Percentiles rank a stretch among this genome's conserved stretches.
Conservation (phyloP, 1,140 invertebrate genomes). For the Colletes latitarsis region DNA sequence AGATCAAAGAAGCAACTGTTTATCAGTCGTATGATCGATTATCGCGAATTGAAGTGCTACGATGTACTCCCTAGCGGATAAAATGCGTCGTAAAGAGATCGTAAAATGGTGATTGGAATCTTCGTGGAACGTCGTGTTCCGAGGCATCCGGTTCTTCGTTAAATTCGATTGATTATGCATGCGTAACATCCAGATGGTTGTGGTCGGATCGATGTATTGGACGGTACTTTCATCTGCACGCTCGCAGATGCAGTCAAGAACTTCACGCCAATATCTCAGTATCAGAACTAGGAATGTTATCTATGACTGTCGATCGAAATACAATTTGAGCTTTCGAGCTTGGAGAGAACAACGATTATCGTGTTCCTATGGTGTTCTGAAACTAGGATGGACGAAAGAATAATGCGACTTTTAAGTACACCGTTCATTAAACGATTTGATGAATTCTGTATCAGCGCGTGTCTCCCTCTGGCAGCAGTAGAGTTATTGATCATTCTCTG, state of each 20-base stretch:
- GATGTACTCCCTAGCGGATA: too few relatives aligned
- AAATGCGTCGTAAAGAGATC: neutral
- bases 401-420: slow-evolving; percentile 8
- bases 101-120: neutral
- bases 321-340: neutral
- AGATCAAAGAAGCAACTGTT: neutral
- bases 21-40: neutral
- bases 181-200: slow-evolving; percentile 26
- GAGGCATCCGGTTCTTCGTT: neutral
- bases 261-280: slow-evolving; percentile 16
- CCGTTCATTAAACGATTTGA: too few relatives aligned
- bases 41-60: neutral
- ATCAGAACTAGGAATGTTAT: neutral
- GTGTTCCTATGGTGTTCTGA: neutral
- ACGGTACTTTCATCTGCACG: slow-evolving; percentile 54
- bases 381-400: neutral
- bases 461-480: neutral
- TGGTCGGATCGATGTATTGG: slow-evolving; percentile 51
- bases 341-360: neutral
- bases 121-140: neutral
- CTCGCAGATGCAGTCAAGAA: slow-evolving; percentile 12
- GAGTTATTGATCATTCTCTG: neutral
- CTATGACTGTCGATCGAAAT: neutral
- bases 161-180: slow-evolving; percentile 25
- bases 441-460: neutral